These are phyloP conservation scores for Stictocephala bisonia DNA, from an alignment of 2,888 invertebrate genomes.

Conservation along the genomic window DNA sequence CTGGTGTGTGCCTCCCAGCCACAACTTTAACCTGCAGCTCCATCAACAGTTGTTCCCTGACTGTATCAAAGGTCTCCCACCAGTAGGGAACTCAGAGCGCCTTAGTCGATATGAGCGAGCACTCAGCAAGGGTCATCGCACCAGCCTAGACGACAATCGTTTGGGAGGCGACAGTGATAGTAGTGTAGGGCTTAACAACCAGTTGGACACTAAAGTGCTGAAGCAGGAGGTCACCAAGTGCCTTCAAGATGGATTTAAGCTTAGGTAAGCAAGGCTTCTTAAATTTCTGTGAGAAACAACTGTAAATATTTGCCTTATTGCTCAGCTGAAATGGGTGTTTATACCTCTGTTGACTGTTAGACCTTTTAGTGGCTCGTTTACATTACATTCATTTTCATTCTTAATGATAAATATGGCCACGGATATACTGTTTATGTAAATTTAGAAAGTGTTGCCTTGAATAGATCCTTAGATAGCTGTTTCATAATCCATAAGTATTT, in stretches of 20 bases:
- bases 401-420: too few species aligned
- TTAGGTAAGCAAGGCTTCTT: too few species aligned
- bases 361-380: too few species aligned
- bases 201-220: constrained; percentile 47
- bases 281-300: too few species aligned
- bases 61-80: constrained; percentile 57
- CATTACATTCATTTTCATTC: too few species aligned
- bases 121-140: constrained; percentile 66
- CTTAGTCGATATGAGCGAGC: constrained; percentile 69
- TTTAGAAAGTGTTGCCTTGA: too few species aligned
- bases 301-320: too few species aligned
- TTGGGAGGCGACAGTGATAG: neutral
- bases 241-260: constrained; percentile 73
- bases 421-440: too few species aligned
- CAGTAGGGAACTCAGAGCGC: constrained; percentile 47
- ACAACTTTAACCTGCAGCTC: constrained; percentile 82
- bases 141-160: constrained; percentile 60
- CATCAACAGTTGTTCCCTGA: constrained; percentile 80
- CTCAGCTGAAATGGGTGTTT: too few species aligned
- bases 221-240: constrained; percentile 68
- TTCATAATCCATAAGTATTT: too few species aligned
- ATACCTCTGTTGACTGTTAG: too few species aligned
- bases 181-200: neutral
- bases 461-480: too few species aligned
- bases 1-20: constrained; percentile 70